Percentiles rank a stretch among this genome's conserved stretches.
These are phyloP conservation scores for Galago senegalensis DNA, from an alignment of 2,797 vertebrate genomes.

Conservation along the genomic window DNA sequence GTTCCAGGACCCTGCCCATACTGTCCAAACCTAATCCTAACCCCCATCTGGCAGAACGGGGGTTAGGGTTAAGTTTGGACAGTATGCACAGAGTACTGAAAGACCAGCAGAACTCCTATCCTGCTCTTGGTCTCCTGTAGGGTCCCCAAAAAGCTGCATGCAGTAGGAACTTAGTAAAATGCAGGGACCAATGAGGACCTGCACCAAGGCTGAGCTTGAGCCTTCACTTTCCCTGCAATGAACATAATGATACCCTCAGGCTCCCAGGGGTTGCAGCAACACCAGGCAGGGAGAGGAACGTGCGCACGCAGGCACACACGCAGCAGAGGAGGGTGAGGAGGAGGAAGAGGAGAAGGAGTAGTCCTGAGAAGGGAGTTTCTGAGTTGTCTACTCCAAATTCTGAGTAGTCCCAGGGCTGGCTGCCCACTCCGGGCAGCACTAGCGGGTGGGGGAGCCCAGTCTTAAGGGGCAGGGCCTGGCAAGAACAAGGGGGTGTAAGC, in stretches of 20 bases:
- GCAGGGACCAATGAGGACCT: fast-evolving
- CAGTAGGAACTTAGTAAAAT: neutral
- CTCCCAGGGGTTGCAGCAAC: neutral
- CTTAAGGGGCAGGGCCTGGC: neutral
- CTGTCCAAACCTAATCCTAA: neutral
- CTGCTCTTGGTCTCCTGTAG: fast-evolving
- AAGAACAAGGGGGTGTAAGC: neutral
- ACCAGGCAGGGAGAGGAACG: neutral
- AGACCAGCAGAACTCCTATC: neutral
- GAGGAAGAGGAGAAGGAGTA: no score
- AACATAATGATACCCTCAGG: fast-evolving
- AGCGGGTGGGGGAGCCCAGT: no score
- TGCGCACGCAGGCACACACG: fast-evolving
- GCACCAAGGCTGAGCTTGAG: no score
- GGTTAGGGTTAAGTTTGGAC: no score
- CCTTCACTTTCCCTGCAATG: neutral
- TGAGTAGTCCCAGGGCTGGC: no score
- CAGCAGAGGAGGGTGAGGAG: no score
- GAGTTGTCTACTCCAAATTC: neutral
- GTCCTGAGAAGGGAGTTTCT: neutral
- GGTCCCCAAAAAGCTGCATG: neutral
- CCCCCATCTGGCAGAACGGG: neutral
- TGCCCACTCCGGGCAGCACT: neutral
- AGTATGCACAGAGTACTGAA: no score
- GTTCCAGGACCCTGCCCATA: neutral